Base-by-base conservation (phyloP, 2,797 vertebrate genomes). In the Fistularia tabacaria region DNA sequence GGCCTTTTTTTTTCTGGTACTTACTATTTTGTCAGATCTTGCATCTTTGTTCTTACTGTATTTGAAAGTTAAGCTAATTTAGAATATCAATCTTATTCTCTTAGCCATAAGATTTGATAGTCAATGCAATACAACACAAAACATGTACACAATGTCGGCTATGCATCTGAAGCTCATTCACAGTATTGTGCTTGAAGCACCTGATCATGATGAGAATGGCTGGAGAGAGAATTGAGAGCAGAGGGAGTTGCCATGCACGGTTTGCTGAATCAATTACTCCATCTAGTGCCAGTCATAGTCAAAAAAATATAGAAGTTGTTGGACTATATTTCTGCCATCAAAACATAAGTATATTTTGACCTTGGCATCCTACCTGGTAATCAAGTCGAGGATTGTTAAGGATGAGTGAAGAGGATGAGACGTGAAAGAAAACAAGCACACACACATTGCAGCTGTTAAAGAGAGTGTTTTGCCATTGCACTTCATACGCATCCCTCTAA, bases 281-380 rank as follows among this genome's bases (percentile, higher is more conserved):
- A 79, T 72, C 81, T 77, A 78, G 79, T 81, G 78, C 84, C 73
- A 78, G 73, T 70, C 55, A 51, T 2, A 56, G 55, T 72, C 74
- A 71, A 36, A 64, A 55, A 68, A 63, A 69, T 38, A 49, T 54
- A 73, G 15, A 48, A 38, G 56, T 25, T 66, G 47, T 59, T 71
- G 79, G 67, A 86, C 87, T 84, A 84, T 81, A 82, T 85, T 54
- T 61, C 80, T 77, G 80, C 85, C 90, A 88, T 88, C 86, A 90
- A 90, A 93, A 91, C 88, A 91, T 74, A 78, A 86, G 82, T 91
- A 87, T 74, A 91, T 92, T 92, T 86, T 86, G 87, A 90, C 90
- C 87, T 89, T 89, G 83, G 77, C 84, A 92, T 90, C 79, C 79
- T 80, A 93, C 91, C 85, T 91, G 90, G 92, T 92, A 93, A 92